Percentiles rank a stretch among this genome's conserved stretches.
phyloP scores from a whole-genome alignment of 53 echinoderm and acorn worm species.

The Mesocentrotus franciscanus region DNA sequence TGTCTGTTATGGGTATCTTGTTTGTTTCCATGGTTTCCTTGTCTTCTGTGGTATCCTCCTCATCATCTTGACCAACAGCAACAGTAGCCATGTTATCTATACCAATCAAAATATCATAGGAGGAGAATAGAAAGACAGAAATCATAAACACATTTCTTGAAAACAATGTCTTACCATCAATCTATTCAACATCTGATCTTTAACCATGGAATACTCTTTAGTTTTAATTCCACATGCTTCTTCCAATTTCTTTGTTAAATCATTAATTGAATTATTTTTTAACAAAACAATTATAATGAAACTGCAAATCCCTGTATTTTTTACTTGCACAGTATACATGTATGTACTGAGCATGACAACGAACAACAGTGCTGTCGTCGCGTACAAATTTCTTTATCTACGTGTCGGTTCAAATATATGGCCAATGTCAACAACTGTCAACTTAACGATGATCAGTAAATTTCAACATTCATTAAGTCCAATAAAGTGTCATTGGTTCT shows the following conservation, averaged over 20 bases:
- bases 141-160: not conserved
- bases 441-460: no score
- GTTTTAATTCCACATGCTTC: no score
- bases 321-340: not conserved
- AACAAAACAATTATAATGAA: not conserved
- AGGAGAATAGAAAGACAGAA: not conserved
- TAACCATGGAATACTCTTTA: no score
- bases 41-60: conserved; percentile 7
- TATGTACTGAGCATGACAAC: not conserved
- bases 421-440: no score
- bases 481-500: no score
- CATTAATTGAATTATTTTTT: not conserved
- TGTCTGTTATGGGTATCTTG: no score
- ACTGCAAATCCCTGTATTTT: not conserved
- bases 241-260: no score
- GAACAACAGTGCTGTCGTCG: not conserved
- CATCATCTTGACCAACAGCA: conserved; percentile 27
- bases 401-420: no score
- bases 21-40: not conserved
- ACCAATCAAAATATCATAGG: not conserved
- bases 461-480: no score
- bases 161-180: no score
- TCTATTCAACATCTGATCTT: not conserved
- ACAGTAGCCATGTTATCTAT: conserved; percentile 40
- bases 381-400: no score